Evolutionary conservation across 1,140 invertebrate species (phyloP).

Genomic region (Drosophila fuyamai): DNA sequence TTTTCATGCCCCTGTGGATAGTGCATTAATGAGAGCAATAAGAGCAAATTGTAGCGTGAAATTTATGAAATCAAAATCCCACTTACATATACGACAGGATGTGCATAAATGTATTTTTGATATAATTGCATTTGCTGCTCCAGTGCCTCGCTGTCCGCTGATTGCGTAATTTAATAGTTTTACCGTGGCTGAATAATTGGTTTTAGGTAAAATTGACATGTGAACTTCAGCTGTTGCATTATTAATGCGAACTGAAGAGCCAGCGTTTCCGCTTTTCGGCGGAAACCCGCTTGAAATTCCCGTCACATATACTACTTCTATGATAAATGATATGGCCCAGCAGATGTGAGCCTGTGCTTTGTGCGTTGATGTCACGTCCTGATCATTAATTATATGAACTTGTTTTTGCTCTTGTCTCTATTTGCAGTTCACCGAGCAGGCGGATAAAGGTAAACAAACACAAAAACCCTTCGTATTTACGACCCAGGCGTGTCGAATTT

Average conservation of each 20-base stretch:
- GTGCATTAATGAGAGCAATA: slow-evolving; percentile 60
- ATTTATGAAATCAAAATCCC: slow-evolving; percentile 65
- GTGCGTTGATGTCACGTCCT: slow-evolving; percentile 68
- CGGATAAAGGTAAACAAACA: slow-evolving; percentile 60
- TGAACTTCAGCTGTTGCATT: slow-evolving; percentile 71
- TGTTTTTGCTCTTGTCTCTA: slow-evolving; percentile 69
- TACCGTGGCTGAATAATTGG: slow-evolving; percentile 68
- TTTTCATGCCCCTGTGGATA: slow-evolving; percentile 45
- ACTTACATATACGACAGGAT: slow-evolving; percentile 47
- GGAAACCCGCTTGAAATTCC: slow-evolving; percentile 61
- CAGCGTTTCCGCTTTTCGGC: slow-evolving; percentile 56
- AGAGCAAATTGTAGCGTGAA: slow-evolving; percentile 51
- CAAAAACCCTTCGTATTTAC: slow-evolving; percentile 49
- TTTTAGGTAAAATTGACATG: slow-evolving; percentile 78
- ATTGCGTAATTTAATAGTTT: slow-evolving; percentile 76
- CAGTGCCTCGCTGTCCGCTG: slow-evolving; percentile 24
- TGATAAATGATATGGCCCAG: slow-evolving; percentile 66
- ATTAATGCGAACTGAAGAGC: slow-evolving; percentile 64
- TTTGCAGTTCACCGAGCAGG: slow-evolving; percentile 71
- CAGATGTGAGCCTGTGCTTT: slow-evolving; percentile 36
- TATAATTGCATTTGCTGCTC: slow-evolving; percentile 69
- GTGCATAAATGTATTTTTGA: slow-evolving; percentile 77
- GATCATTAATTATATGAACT: slow-evolving; percentile 72
- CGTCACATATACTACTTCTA: slow-evolving; percentile 36
- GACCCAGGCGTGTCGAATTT: slow-evolving; percentile 59